Conservation (phyloP, 2,113 vertebrate species). For the Stegastes partitus region DNA sequence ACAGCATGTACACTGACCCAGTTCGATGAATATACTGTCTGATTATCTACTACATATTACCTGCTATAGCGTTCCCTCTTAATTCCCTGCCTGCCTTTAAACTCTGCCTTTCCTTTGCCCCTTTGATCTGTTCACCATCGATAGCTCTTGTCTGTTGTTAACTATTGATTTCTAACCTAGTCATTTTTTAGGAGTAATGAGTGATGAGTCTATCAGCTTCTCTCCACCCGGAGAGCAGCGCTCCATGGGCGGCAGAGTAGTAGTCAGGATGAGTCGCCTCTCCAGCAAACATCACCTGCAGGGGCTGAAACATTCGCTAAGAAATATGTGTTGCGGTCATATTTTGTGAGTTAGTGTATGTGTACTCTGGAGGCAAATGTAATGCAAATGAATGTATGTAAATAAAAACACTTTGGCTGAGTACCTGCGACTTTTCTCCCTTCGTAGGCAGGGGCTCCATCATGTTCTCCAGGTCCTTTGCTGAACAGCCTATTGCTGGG, state of each 20-base stretch:
- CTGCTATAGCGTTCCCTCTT: too few species aligned
- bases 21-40: too few species aligned
- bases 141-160: too few species aligned
- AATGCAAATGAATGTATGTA: neutral
- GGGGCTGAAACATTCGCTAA: slow-evolving; percentile 76
- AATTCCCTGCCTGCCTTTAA: too few species aligned
- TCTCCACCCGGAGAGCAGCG: slow-evolving; percentile 91
- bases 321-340: neutral
- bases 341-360: neutral
- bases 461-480: slow-evolving; percentile 87
- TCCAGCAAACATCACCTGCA: slow-evolving; percentile 95
- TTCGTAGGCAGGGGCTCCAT: slow-evolving; percentile 89
- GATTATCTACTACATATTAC: too few species aligned
- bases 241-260: slow-evolving; percentile 95
- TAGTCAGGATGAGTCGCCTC: slow-evolving; percentile 93
- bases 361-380: neutral
- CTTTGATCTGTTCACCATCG: too few species aligned
- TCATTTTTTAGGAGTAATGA: slow-evolving; percentile 62
- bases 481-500: slow-evolving; percentile 86
- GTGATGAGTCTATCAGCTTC: slow-evolving; percentile 91
- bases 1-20: too few species aligned
- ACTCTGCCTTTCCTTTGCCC: too few species aligned
- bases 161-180: too few species aligned
- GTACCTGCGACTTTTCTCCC: slow-evolving; percentile 81
- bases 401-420: neutral